Base-by-base conservation (phyloP, 2,888 invertebrate genomes). In the Branchellion lobata region DNA sequence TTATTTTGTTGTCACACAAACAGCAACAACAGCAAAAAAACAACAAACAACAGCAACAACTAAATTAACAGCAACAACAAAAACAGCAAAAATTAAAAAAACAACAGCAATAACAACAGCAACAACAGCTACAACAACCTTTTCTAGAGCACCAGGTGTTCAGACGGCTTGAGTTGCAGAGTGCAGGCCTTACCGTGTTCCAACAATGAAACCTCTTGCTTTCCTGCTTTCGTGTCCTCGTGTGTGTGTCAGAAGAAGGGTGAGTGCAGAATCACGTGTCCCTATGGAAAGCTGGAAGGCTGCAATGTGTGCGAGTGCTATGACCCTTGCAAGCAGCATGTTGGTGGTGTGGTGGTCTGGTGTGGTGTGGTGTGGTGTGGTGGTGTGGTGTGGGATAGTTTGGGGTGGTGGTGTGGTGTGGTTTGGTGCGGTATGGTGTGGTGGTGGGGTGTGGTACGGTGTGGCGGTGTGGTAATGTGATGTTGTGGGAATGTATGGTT, bases 241-340 rank as follows among this genome's bases (percentile, higher is more conserved):
- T 75, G 31, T 33, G 31, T 77, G n/a, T 80, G 80, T 33, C 36
- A 68, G 14, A 24, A 51, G 51, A 29, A 61, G 68, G 61, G 3
- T n/a, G 68, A 40, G 11, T 80, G 80, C 71, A 47, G 53, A 1
- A 29, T 71, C 33, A 47, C 31, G 31, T 81, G 81, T 51, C 71
- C 75, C 5, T 47, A 53, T 40, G 81, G 81, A 1, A 71, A 40
- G 53, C 61, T 73, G 72, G 74, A 0, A 33, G 78, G 78, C 27
- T 80, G 80, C 29, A 31, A 73, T 0, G 68, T 68, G n/a, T 81
- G 81, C 27, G 47, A 81, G 21, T 81, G 81, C 40, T 71, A 27
- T 24, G 77, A 80, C 33, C 80, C 80, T 11, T 80, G 80, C 36
- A 11, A 29, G 24, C 18, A 1, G 14, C 21, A 0, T 0, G 51